A percentile compares a stretch with the other conserved stretches of the same genome.
phyloP scores from a whole-genome alignment of 2,888 invertebrate species.

The Apocheima hispidaria region DNA sequence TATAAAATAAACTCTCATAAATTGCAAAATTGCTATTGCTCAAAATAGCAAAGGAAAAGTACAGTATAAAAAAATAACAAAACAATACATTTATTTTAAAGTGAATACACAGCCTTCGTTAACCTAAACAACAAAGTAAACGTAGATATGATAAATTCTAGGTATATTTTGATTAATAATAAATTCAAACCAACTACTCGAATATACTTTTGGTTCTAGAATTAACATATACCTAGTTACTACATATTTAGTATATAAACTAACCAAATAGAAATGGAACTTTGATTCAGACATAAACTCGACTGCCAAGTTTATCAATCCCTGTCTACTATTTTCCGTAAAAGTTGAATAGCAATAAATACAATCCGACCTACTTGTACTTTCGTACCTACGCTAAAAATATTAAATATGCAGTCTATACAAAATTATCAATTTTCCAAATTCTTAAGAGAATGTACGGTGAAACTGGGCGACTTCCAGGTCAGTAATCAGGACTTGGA shows the following conservation, averaged over 20 bases:
- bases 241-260: neutral
- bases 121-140: constrained; percentile 9
- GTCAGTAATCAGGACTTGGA: no score
- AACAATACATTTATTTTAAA: neutral
- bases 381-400: neutral
- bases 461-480: no score
- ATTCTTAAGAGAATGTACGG: no score
- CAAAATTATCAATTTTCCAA: neutral
- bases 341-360: neutral
- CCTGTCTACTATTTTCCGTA: neutral
- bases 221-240: neutral
- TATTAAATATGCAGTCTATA: neutral
- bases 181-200: constrained; percentile 1
- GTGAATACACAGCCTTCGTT: constrained; percentile 23
- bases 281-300: neutral
- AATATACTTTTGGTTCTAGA: constrained; percentile 1
- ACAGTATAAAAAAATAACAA: constrained; percentile 7
- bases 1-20: neutral
- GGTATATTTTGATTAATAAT: neutral
- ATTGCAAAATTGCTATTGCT: no score
- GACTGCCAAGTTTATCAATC: neutral
- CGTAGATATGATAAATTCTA: neutral
- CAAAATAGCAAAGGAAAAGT: neutral
- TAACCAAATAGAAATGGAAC: neutral
- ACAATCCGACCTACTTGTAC: neutral